Conservation (phyloP, 2,888 invertebrate species). For the Leptinotarsa juncta region DNA sequence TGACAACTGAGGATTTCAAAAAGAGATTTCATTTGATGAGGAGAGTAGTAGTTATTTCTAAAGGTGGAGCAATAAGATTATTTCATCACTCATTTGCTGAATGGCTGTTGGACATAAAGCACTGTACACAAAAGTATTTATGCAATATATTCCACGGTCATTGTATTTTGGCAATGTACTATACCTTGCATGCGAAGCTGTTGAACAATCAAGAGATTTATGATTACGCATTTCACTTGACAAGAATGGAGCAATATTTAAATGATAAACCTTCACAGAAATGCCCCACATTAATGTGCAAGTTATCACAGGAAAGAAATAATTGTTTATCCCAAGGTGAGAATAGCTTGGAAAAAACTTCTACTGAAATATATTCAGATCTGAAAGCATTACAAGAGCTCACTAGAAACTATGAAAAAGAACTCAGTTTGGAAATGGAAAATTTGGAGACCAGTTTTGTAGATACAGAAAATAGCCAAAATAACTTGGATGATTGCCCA, state of each 20-base stretch:
- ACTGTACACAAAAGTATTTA: slow-evolving; percentile 94
- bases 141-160: slow-evolving; percentile 91
- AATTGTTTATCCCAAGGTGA: slow-evolving; percentile 48
- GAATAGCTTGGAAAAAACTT: slow-evolving; percentile 60
- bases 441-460: slow-evolving; percentile 59
- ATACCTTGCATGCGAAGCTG: slow-evolving; percentile 77
- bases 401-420: slow-evolving; percentile 57
- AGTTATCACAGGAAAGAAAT: slow-evolving; percentile 57
- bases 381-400: slow-evolving; percentile 61
- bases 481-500: slow-evolving; percentile 54
- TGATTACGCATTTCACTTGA: slow-evolving; percentile 78
- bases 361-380: slow-evolving; percentile 63
- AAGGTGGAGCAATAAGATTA: slow-evolving; percentile 74
- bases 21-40: slow-evolving; percentile 81
- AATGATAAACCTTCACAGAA: slow-evolving; percentile 65
- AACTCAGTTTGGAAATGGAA: slow-evolving; percentile 54
- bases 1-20: slow-evolving; percentile 84
- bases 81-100: slow-evolving; percentile 96
- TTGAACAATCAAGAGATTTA: slow-evolving; percentile 81
- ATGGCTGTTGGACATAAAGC: slow-evolving; percentile 97
- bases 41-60: slow-evolving; percentile 71
- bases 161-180: slow-evolving; percentile 86
- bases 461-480: slow-evolving; percentile 58
- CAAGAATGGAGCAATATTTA: slow-evolving; percentile 75
- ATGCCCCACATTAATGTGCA: slow-evolving; percentile 59